Evolutionary conservation across 2,113 vertebrate genomes (phyloP).

Genomic region (Beaufortia kweichowensis): DNA sequence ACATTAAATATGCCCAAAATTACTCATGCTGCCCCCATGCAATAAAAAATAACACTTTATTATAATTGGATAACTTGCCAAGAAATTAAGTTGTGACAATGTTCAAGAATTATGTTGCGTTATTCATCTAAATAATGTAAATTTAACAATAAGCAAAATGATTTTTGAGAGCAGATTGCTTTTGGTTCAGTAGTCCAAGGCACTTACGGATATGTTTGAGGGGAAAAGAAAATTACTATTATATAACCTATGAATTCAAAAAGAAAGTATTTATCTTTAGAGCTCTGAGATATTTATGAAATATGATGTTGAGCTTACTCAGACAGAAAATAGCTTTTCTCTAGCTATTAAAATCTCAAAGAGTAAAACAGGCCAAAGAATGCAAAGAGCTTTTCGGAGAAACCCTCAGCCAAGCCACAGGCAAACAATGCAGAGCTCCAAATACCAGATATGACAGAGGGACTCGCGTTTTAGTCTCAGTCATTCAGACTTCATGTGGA

Average conservation of each 20-base stretch:
- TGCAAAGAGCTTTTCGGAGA: not conserved
- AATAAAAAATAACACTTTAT: no score
- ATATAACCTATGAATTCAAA: constrained; percentile 7
- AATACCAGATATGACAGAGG: constrained; percentile 48
- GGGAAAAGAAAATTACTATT: constrained; percentile 10
- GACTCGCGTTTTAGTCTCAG: constrained; percentile 12
- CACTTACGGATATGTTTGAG: not conserved
- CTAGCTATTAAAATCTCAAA: constrained; percentile 31
- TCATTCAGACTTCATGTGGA: constrained; percentile 29
- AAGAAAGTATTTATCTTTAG: not conserved
- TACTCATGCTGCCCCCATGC: no score
- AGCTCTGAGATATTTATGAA: constrained; percentile 33
- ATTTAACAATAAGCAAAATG: no score
- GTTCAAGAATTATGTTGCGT: no score
- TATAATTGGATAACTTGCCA: no score
- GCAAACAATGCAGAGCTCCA: constrained; percentile 28
- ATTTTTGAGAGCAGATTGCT: not conserved
- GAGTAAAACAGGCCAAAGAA: constrained; percentile 27
- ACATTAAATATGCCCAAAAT: no score
- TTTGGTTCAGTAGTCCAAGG: not conserved
- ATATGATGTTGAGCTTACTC: constrained; percentile 26
- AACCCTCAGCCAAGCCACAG: constrained; percentile 34
- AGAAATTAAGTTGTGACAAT: no score
- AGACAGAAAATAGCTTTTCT: constrained; percentile 31
- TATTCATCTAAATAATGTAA: no score